Conservation (phyloP, 1,140 invertebrate species). For the Octopus sinensis region DNA sequence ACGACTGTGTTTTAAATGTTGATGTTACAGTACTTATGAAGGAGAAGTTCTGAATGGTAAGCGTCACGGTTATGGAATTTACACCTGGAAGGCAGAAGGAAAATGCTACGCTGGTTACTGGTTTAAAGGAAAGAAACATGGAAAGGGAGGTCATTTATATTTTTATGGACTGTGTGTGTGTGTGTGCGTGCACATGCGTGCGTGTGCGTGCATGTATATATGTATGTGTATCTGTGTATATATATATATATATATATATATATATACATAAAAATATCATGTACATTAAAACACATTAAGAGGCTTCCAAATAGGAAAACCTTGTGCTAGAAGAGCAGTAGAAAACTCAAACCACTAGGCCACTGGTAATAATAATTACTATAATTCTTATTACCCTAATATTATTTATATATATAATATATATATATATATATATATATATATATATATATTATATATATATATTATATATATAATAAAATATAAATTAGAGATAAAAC, state of each 20-base stretch:
- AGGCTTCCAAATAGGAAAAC: too few species aligned
- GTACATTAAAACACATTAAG: neutral
- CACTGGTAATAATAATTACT: too few species aligned
- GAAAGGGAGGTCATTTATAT: slow-evolving; percentile 44
- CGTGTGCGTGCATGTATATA: neutral
- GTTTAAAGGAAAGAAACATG: slow-evolving; percentile 51
- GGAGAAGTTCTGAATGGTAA: slow-evolving; percentile 55
- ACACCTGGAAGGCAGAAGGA: slow-evolving; percentile 35
- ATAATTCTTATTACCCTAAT: too few species aligned
- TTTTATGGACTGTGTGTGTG: neutral
- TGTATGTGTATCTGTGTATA: neutral
- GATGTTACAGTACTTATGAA: slow-evolving; percentile 48
- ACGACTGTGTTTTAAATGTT: too few species aligned
- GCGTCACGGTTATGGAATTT: slow-evolving; percentile 54
- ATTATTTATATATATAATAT: too few species aligned
- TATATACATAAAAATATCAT: neutral
- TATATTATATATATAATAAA: too few species aligned
- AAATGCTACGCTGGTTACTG: slow-evolving; percentile 55
- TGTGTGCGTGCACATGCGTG: neutral
- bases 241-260: neutral
- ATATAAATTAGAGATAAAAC: too few species aligned
- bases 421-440: too few species aligned
- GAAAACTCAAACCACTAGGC: too few species aligned
- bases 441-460: too few species aligned
- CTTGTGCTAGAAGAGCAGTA: too few species aligned